Evolutionary conservation across 2,113 vertebrate species (phyloP).

Genomic region (Ceyx melanurus): DNA sequence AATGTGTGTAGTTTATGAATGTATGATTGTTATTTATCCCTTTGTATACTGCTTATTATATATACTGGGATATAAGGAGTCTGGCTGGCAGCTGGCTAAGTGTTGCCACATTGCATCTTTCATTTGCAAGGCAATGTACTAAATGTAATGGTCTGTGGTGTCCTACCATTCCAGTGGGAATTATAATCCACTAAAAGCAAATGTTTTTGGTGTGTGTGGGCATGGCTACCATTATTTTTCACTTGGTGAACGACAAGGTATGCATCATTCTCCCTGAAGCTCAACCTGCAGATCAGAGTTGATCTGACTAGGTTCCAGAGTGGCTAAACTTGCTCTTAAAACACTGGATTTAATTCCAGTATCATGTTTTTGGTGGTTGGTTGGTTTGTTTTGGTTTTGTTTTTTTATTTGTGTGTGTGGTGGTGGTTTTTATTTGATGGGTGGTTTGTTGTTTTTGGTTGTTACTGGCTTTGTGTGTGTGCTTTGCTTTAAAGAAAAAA

Average conservation of each 20-base stretch:
- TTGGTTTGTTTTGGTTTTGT: no score
- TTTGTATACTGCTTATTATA: not conserved
- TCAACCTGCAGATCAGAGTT: not conserved
- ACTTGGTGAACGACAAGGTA: fast-evolving
- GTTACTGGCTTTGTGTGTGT: no score
- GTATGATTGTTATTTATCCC: not conserved
- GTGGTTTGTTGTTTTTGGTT: no score
- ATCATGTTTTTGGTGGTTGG: not conserved
- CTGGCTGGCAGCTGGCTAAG: not conserved
- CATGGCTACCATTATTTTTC: fast-evolving
- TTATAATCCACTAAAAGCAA: not conserved
- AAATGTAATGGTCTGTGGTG: not conserved
- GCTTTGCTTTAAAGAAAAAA: no score
- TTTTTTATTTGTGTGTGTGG: no score
- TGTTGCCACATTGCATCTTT: not conserved
- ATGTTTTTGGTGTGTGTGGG: not conserved
- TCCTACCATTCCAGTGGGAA: not conserved
- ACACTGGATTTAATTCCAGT: not conserved
- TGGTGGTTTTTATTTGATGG: no score
- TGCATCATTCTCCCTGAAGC: not conserved
- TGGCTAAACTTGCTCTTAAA: not conserved
- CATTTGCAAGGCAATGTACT: not conserved
- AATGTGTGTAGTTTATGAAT: not conserved
- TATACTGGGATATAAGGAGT: not conserved
- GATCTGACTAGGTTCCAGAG: not conserved